phyloP scores from a whole-genome alignment of 2,797 vertebrate species.

The Brotula barbata region DNA sequence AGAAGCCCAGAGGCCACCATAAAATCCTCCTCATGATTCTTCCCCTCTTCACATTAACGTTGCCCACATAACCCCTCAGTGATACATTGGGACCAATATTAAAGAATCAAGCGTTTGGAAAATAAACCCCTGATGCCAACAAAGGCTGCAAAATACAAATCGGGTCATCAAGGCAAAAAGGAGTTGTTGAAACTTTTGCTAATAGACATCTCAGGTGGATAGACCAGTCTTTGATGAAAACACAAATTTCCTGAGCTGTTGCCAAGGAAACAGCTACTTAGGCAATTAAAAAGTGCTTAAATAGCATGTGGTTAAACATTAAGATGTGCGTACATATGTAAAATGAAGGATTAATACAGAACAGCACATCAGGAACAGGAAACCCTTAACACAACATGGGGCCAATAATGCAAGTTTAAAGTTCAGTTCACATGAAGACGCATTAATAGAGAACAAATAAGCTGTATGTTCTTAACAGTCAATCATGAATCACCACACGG shows the following conservation, averaged over 20 bases:
- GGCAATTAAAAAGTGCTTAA: conserved; percentile 7
- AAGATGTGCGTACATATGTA: not conserved
- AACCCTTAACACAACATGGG: too few species aligned
- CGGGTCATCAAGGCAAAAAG: conserved; percentile 4
- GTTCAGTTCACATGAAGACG: too few species aligned
- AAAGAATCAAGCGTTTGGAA: not conserved
- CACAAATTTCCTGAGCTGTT: conserved; percentile 20
- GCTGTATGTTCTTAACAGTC: too few species aligned
- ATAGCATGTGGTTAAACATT: not conserved
- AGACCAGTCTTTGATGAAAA: conserved; percentile 4
- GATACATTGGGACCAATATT: not conserved
- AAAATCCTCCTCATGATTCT: conserved; percentile 9
- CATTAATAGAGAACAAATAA: too few species aligned
- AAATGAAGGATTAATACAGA: not conserved
- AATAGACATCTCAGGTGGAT: conserved; percentile 7
- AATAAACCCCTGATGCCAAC: not conserved
- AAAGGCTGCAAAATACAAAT: conserved; percentile 13
- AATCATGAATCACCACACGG: too few species aligned
- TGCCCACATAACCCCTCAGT: not conserved
- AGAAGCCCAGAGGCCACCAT: not conserved
- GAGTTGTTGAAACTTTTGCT: not conserved
- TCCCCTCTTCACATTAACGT: conserved; percentile 14
- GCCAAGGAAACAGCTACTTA: conserved; percentile 40
- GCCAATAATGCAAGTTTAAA: too few species aligned
- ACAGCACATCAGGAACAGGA: too few species aligned